phyloP scores from a whole-genome alignment of 1,140 invertebrate species.

The Oreohelix idahoensis region DNA sequence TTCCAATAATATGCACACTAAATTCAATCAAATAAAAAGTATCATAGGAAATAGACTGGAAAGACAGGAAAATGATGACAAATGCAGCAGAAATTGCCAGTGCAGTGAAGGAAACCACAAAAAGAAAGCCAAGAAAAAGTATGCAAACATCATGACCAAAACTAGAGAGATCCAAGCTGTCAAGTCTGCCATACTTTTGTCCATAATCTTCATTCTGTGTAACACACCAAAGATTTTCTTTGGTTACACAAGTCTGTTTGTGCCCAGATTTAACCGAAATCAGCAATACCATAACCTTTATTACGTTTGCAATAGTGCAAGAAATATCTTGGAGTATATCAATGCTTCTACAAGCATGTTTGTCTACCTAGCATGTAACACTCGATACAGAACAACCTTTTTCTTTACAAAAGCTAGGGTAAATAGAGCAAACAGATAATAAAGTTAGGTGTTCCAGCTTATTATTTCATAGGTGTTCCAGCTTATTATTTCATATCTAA shows the following conservation, averaged over 20 bases:
- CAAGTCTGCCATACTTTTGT: not conserved
- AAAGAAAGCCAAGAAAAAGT: not conserved
- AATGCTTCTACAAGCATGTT: not conserved
- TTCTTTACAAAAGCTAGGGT: too few species aligned
- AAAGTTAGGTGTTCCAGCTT: too few species aligned
- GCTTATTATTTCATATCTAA: too few species aligned
- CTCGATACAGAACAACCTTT: not conserved
- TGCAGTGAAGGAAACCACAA: not conserved
- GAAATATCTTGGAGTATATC: not conserved
- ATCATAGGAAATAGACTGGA: not conserved
- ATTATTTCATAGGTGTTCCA: too few species aligned
- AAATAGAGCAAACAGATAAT: too few species aligned
- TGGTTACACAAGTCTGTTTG: not conserved
- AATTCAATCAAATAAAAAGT: not conserved
- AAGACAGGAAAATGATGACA: not conserved
- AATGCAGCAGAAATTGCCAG: not conserved
- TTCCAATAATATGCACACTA: not conserved
- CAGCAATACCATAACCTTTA: not conserved
- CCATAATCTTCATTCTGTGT: not conserved
- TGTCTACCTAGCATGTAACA: not conserved
- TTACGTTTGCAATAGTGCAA: not conserved
- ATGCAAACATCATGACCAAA: not conserved
- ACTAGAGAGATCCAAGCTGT: not conserved
- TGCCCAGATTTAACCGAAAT: not conserved
- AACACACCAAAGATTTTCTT: not conserved